These are phyloP conservation scores for Etheostoma spectabile DNA, from an alignment of 2,113 vertebrate genomes.

Conservation along the genomic window DNA sequence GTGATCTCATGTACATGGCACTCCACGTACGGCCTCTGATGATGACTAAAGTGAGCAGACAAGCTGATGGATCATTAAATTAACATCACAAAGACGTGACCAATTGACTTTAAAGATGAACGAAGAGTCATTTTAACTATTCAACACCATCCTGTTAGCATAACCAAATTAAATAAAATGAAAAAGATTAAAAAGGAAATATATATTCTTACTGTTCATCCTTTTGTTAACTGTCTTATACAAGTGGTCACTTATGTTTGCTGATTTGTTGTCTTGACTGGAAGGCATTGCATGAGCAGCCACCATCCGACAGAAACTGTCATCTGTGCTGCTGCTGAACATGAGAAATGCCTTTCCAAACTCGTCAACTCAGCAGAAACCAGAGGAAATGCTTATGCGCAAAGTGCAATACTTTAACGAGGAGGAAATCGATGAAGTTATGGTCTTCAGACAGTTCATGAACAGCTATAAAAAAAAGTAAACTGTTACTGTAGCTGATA, in stretches of 20 bases:
- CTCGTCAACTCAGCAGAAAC: conserved; percentile 45
- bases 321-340: conserved; percentile 21
- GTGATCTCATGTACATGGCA: neutral
- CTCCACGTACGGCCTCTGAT: neutral
- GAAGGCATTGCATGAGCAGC: conserved; percentile 5
- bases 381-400: conserved; percentile 24
- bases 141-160: neutral
- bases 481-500: neutral
- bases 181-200: neutral
- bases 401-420: conserved; percentile 25
- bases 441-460: conserved; percentile 7
- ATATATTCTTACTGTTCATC: neutral
- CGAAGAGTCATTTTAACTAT: neutral
- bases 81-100: neutral
- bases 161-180: neutral
- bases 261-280: neutral
- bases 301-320: conserved; percentile 6
- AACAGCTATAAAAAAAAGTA: neutral
- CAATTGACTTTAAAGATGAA: neutral
- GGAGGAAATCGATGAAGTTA: conserved; percentile 32
- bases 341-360: conserved; percentile 29
- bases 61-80: neutral
- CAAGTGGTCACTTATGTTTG: neutral
- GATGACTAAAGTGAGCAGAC: neutral
- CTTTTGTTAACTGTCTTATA: neutral